Conservation (phyloP, 1,140 invertebrate species). For the Bombus cullumanus region DNA sequence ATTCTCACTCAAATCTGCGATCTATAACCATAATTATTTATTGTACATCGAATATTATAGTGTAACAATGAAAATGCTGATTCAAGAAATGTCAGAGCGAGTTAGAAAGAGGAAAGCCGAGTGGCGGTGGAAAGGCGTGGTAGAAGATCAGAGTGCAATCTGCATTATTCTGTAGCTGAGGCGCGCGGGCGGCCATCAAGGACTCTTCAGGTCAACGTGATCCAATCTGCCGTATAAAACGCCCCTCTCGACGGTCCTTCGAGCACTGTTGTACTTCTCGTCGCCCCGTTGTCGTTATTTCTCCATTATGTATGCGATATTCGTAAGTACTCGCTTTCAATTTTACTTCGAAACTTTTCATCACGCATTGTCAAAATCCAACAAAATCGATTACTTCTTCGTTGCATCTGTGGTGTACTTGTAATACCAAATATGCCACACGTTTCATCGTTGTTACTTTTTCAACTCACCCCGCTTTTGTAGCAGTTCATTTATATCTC, state of each 20-base stretch:
- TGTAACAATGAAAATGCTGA: neutral
- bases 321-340: conserved; percentile 70
- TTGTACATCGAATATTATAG: neutral
- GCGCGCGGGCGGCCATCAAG: conserved; percentile 61
- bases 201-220: conserved; percentile 59
- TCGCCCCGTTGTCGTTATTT: conserved; percentile 51
- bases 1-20: no score
- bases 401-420: neutral
- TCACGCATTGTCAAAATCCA: neutral
- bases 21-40: neutral
- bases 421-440: neutral
- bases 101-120: conserved; percentile 42
- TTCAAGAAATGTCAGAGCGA: conserved; percentile 42
- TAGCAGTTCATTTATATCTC: neutral
- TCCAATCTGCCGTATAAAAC: conserved; percentile 76
- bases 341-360: neutral
- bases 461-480: no score
- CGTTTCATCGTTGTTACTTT: neutral
- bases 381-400: neutral
- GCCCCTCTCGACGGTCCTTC: conserved; percentile 70
- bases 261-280: conserved; percentile 69
- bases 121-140: conserved; percentile 55
- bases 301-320: conserved; percentile 67
- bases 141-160: conserved; percentile 52
- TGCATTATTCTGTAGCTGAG: conserved; percentile 48